Evolutionary conservation across 2,888 invertebrate species (phyloP), one percentile per base, ranked within the genome.

Genomic region (Tipula confusa): DNA sequence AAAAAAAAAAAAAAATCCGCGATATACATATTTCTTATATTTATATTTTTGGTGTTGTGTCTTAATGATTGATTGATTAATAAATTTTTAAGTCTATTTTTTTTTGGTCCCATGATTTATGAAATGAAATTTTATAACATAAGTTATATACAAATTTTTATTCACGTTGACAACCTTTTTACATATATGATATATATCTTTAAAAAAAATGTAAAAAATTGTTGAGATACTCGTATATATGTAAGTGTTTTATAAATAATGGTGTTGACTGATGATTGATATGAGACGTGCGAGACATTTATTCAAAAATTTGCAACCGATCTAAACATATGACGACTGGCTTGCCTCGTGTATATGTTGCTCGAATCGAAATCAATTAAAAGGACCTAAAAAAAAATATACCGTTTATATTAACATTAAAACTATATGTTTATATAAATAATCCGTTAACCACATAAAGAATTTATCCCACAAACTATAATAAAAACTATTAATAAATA

Each of bases 61-160:
- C 64, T 64, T 24, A 64, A 64, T 64, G 64, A 64, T 64, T 64
- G 64, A 64, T 64, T 64, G 64, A 64, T 64, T 64, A 64, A 64
- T 64, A 64, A 64, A 64, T 64, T 43, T n/a, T 43, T 64, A 18
- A 24, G 24, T 24, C 24, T n/a, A n/a, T 64, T 64, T 64, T 24
- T 64, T 64, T 24, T 64, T 18, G 64, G 24, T 3, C 64, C 64
- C 64, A 64, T 64, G 64, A 64, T 64, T 64, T 64, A 64, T 64
- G 64, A 64, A 64, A 64, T 64, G 24, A 13, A 64, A 64, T 64
- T 64, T 64, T 24, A 64, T 64, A 64, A 64, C 64, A 64, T 64
- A 64, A 64, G 24, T 64, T 64, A 24, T 64, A 64, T 24, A 64
- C 64, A 24, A 64, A 64, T 64, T 64, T 64, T n/a, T 64, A 64